A percentile compares a stretch with the other conserved stretches of the same genome.
Evolutionary conservation across 2,888 invertebrate species (phyloP).

Genomic region (Heteromyza rotundicornis): DNA sequence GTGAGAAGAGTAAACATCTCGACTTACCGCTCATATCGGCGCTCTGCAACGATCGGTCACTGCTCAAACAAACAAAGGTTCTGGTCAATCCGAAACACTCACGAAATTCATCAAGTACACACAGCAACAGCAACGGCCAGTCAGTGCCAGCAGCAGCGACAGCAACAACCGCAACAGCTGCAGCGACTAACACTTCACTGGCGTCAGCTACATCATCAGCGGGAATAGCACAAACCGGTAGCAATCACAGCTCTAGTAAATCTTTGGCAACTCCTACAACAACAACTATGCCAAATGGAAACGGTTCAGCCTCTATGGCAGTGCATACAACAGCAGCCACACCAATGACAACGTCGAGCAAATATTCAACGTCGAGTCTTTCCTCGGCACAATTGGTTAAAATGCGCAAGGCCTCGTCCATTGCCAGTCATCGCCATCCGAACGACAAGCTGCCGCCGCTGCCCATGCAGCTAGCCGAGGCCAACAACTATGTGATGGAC

Average conservation of each 20-base stretch:
- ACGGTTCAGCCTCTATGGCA: slow-evolving; percentile 24
- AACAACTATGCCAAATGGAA: slow-evolving; percentile 3
- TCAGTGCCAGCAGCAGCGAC: slow-evolving; percentile 22
- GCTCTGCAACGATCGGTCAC: slow-evolving; percentile 88
- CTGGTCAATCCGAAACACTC: slow-evolving; percentile 79
- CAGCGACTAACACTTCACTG: slow-evolving; percentile 33
- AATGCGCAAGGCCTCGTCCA: slow-evolving; percentile 67
- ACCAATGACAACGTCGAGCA: slow-evolving; percentile 15
- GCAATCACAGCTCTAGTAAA: slow-evolving; percentile 32
- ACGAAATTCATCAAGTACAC: slow-evolving; percentile 24
- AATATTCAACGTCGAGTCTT: not conserved
- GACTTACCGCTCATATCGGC: slow-evolving; percentile 92
- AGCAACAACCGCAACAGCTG: slow-evolving; percentile 21
- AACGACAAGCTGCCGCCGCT: slow-evolving; percentile 78
- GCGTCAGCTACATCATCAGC: slow-evolving; percentile 16
- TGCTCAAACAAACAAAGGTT: slow-evolving; percentile 87
- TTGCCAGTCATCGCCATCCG: slow-evolving; percentile 75
- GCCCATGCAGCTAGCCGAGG: slow-evolving; percentile 69
- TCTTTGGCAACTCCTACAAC: slow-evolving; percentile 23
- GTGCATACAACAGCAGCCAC: slow-evolving; percentile 29
- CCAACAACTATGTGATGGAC: slow-evolving; percentile 73
- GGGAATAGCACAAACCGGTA: slow-evolving; percentile 34
- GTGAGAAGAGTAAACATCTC: slow-evolving; percentile 87
- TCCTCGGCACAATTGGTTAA: slow-evolving; percentile 52
- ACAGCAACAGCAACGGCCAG: slow-evolving; percentile 17